These are phyloP conservation scores for Varanus salvator DNA, from an alignment of 2,113 vertebrate genomes.

Conservation along the genomic window DNA sequence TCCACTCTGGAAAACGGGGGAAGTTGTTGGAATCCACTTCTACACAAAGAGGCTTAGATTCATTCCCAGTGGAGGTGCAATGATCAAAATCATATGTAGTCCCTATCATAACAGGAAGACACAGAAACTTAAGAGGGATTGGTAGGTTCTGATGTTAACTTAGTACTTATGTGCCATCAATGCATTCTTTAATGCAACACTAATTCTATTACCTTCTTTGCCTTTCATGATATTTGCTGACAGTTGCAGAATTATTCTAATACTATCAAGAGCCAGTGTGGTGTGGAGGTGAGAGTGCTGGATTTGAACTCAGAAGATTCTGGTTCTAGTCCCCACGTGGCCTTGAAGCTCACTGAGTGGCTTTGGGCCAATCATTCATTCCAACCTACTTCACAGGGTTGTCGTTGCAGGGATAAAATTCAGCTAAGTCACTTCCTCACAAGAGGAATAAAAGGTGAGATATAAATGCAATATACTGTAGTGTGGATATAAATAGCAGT, in stretches of 20 bases:
- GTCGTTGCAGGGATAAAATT: too few relatives aligned
- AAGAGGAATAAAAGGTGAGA: too few relatives aligned
- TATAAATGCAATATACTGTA: too few relatives aligned
- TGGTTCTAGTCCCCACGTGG: too few relatives aligned
- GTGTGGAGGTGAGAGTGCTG: too few relatives aligned
- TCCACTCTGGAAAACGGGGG: slow-evolving; percentile 82
- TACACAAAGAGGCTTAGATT: slow-evolving; percentile 82
- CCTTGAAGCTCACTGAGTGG: too few relatives aligned
- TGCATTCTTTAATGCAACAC: not conserved
- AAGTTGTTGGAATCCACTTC: slow-evolving; percentile 80
- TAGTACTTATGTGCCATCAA: not conserved
- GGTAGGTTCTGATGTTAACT: not conserved
- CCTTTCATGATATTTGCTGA: not conserved
- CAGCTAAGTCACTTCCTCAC: too few relatives aligned
- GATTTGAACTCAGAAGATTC: too few relatives aligned
- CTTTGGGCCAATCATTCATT: too few relatives aligned
- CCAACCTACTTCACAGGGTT: too few relatives aligned
- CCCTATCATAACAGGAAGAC: slow-evolving; percentile 43
- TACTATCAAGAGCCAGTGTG: not conserved
- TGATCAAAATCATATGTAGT: slow-evolving; percentile 81
- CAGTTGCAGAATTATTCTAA: not conserved
- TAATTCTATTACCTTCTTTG: not conserved
- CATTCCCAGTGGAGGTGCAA: slow-evolving; percentile 82
- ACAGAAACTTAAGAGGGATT: not conserved
- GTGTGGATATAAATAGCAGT: too few relatives aligned